Conservation (phyloP, 2,113 vertebrate species). For the Takifugu bimaculatus region DNA sequence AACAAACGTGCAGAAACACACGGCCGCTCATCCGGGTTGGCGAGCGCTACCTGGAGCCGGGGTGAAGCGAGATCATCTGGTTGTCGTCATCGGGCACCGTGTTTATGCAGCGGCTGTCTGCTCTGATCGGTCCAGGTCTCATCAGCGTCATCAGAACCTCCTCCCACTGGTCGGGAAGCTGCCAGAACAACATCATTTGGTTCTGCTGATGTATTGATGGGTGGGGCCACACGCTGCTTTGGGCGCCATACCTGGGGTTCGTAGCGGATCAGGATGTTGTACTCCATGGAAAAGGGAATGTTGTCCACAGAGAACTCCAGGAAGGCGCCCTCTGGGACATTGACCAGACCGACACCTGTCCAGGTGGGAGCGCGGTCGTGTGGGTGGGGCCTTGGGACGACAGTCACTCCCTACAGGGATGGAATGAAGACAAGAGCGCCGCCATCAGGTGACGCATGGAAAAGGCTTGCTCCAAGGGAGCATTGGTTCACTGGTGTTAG, state of each 20-base stretch:
- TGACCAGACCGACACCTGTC: constrained; percentile 91
- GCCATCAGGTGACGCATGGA: not conserved
- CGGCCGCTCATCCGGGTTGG: too few relatives aligned
- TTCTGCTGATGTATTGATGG: not conserved
- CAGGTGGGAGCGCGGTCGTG: constrained; percentile 87
- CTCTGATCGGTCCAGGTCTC: constrained; percentile 81
- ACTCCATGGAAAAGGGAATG: constrained; percentile 95
- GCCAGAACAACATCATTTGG: not conserved
- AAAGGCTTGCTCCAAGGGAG: too few relatives aligned
- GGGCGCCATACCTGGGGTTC: constrained; percentile 85
- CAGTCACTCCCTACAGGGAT: constrained; percentile 76
- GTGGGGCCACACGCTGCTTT: not conserved
- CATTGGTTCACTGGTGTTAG: too few relatives aligned
- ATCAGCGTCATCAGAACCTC: constrained; percentile 86
- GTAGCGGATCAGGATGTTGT: constrained; percentile 90
- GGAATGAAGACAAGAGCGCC: not conserved
- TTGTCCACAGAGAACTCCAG: constrained; percentile 91
- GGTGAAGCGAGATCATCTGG: constrained; percentile 86
- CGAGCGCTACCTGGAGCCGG: constrained; percentile 82
- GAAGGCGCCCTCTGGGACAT: constrained; percentile 88
- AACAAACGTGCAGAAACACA: not conserved
- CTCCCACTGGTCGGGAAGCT: constrained; percentile 96
- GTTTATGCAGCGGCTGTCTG: constrained; percentile 90
- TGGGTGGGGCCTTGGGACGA: constrained; percentile 82
- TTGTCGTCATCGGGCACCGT: constrained; percentile 92